Percentiles rank a stretch among this genome's conserved stretches.
Conservation (phyloP, 2,888 invertebrate species). For the Agrotis clavis region DNA sequence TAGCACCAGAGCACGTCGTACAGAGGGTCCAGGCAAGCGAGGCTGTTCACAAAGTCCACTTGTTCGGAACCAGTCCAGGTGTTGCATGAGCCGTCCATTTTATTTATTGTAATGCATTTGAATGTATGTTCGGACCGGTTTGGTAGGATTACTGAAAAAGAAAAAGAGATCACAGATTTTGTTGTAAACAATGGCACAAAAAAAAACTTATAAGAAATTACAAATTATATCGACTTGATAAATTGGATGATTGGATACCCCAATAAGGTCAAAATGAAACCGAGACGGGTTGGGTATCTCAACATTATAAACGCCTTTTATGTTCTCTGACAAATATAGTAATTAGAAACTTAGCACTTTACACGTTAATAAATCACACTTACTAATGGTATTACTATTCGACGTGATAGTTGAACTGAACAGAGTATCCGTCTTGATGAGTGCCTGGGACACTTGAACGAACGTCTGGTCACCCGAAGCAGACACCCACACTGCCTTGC, state of each 20-base stretch:
- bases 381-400: constrained; percentile 96
- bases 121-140: constrained; percentile 95
- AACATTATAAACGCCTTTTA: no score
- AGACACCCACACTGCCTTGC: constrained; percentile 97
- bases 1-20: constrained; percentile 99
- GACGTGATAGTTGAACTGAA: constrained; percentile 97
- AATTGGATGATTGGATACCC: neutral
- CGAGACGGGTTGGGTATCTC: no score
- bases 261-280: no score
- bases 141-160: constrained; percentile 94
- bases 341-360: neutral
- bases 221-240: neutral
- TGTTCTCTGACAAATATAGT: no score
- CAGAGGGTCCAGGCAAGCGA: constrained; percentile 96
- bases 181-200: neutral
- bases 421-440: constrained; percentile 97
- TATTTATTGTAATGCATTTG: constrained; percentile 97
- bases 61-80: constrained; percentile 96
- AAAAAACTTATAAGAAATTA: neutral
- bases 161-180: neutral
- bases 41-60: constrained; percentile 95
- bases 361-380: constrained; percentile 63
- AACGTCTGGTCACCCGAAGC: constrained; percentile 99
- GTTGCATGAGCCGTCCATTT: constrained; percentile 96
- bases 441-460: constrained; percentile 96